These are phyloP conservation scores for Cheilosia scutellata DNA, from an alignment of 2,888 invertebrate genomes.

Conservation along the genomic window DNA sequence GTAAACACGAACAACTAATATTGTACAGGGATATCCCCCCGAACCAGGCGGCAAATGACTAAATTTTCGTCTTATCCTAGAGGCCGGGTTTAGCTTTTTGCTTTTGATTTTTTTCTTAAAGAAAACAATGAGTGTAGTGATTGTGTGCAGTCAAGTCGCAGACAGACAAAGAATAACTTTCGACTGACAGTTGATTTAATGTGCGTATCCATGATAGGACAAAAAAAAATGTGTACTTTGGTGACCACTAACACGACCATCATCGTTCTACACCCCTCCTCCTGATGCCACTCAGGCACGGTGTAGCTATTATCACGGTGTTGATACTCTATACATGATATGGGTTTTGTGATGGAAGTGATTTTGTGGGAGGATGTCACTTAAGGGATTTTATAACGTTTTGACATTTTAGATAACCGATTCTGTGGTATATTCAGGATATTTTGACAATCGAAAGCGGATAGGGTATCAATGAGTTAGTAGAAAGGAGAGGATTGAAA, in stretches of 20 bases:
- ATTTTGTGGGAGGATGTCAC: constrained; percentile 46
- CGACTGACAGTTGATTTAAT: constrained; percentile 72
- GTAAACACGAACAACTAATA: constrained; percentile 76
- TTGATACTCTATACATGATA: constrained; percentile 27
- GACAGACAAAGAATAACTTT: constrained; percentile 53
- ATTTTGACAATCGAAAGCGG: neutral
- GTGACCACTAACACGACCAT: constrained; percentile 71
- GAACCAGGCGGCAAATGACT: constrained; percentile 48
- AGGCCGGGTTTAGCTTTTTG: constrained; percentile 39
- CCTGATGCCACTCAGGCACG: neutral
- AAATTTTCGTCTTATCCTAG: constrained; percentile 47
- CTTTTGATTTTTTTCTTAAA: constrained; percentile 77
- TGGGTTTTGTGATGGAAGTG: constrained; percentile 31
- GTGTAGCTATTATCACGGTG: constrained; percentile 25
- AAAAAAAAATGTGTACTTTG: constrained; percentile 48
- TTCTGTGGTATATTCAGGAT: neutral
- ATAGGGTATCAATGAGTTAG: neutral
- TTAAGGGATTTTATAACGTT: constrained; percentile 39
- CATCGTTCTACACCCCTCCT: constrained; percentile 14
- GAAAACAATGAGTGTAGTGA: constrained; percentile 82
- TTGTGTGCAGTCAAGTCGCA: constrained; percentile 78
- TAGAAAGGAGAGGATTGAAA: neutral
- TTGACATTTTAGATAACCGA: constrained; percentile 4
- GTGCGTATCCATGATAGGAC: constrained; percentile 54
- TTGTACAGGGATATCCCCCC: constrained; percentile 40